Conservation (phyloP, 2,888 invertebrate species). For the Ectemnius lituratus region DNA sequence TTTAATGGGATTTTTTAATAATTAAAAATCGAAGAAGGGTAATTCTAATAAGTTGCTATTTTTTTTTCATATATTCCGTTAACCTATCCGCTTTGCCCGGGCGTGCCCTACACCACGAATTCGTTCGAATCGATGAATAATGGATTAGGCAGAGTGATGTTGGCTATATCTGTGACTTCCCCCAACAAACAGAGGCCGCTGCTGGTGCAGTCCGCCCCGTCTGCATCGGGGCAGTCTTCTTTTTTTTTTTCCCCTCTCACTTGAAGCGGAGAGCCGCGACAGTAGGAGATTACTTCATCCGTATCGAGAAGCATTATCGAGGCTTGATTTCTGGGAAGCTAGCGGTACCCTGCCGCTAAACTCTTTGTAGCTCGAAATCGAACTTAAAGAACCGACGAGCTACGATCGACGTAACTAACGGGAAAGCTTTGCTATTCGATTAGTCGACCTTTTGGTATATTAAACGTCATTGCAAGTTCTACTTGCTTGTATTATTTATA, state of each 20-base stretch:
- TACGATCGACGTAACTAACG: constrained; percentile 63
- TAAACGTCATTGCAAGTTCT: constrained; percentile 2
- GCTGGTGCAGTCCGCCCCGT: constrained; percentile 16
- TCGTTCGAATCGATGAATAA: constrained; percentile 58
- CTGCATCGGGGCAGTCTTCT: constrained; percentile 30
- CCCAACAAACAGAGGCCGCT: constrained; percentile 9
- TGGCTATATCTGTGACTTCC: constrained; percentile 30
- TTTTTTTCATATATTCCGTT: no score
- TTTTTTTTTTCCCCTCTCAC: constrained; percentile 48
- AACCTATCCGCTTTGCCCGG: no score
- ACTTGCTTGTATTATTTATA: no score
- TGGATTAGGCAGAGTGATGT: constrained; percentile 43
- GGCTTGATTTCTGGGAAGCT: constrained; percentile 71
- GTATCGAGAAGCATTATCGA: constrained; percentile 65
- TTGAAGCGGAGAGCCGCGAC: constrained; percentile 43
- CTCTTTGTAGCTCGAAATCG: no score
- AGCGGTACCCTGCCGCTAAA: constrained; percentile 63
- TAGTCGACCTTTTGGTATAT: no score
- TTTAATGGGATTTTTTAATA: no score
- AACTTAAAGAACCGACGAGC: not conserved
- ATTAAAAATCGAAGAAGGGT: no score
- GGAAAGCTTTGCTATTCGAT: constrained; percentile 56
- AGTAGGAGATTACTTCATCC: constrained; percentile 65
- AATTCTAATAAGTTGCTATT: no score
- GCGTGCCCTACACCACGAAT: constrained; percentile 43